Conservation (phyloP, 2,113 vertebrate genomes). For the Sclerurus mexicanus region DNA sequence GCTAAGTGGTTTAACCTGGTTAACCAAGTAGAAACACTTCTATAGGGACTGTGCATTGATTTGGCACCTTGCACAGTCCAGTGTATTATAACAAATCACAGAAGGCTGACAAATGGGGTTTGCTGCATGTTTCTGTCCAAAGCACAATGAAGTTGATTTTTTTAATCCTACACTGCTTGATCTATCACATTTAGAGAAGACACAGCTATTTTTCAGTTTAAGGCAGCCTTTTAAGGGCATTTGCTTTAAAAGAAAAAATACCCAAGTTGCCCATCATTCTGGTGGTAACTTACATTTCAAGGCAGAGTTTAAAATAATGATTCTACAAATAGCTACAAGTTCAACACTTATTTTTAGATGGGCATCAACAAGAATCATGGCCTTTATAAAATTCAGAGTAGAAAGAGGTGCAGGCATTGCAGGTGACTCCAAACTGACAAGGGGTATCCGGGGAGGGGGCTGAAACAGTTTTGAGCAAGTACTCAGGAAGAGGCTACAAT, state of each 20-base stretch:
- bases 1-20: slow-evolving; percentile 47
- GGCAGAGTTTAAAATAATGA: neutral
- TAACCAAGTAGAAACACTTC: slow-evolving; percentile 26
- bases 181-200: neutral
- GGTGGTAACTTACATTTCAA: neutral
- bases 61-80: neutral
- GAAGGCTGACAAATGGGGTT: neutral
- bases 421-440: neutral
- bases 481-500: neutral
- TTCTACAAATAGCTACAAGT: neutral
- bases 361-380: neutral
- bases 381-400: neutral
- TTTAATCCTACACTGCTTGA: neutral
- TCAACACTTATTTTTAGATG: neutral
- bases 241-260: neutral
- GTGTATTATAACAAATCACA: neutral
- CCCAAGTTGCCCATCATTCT: neutral
- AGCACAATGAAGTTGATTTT: neutral
- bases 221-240: slow-evolving; percentile 8
- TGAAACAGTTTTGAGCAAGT: neutral
- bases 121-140: neutral
- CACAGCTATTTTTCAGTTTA: neutral
- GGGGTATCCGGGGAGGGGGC: neutral
- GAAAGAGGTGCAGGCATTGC: neutral
- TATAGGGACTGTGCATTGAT: neutral